A percentile compares a stretch with the other conserved stretches of the same genome.
Evolutionary conservation across 2,888 invertebrate species (phyloP).

Genomic region (Adela reaumurella): DNA sequence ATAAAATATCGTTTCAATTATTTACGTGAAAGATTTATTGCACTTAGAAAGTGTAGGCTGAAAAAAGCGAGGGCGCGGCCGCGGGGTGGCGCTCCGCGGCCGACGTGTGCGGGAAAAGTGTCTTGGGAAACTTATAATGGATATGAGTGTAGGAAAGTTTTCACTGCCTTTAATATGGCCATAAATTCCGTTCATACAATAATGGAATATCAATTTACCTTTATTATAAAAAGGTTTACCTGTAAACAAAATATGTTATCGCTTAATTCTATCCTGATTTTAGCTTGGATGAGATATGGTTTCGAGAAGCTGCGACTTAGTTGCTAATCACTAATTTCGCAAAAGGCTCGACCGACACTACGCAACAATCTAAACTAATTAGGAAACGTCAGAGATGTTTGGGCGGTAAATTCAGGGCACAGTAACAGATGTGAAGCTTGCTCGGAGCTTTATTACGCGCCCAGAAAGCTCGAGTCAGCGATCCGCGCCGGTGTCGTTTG

Average conservation of each 20-base stretch:
- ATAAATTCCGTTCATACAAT: constrained; percentile 15
- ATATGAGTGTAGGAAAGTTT: constrained; percentile 50
- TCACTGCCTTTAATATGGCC: constrained; percentile 55
- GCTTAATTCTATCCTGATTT: no score
- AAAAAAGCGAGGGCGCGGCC: constrained; percentile 21
- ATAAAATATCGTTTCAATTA: constrained; percentile 61
- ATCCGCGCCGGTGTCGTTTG: neutral
- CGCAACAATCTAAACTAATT: neutral
- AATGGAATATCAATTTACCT: neutral
- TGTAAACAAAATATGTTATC: no score
- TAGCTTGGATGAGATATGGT: no score
- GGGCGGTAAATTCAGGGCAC: neutral
- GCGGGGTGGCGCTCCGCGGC: constrained; percentile 23
- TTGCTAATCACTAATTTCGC: no score
- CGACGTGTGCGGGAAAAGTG: constrained; percentile 56
- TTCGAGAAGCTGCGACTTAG: no score
- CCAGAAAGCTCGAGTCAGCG: neutral
- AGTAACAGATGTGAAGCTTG: neutral
- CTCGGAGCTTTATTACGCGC: neutral
- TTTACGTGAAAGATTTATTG: constrained; percentile 56
- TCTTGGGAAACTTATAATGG: constrained; percentile 56
- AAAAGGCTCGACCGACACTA: no score
- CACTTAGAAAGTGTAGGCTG: constrained; percentile 53
- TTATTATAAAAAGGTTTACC: no score
- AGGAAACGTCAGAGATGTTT: neutral